A percentile compares a stretch with the other conserved stretches of the same genome.
phyloP scores from a whole-genome alignment of 2,797 vertebrate genomes.

The Meda fulgida region DNA sequence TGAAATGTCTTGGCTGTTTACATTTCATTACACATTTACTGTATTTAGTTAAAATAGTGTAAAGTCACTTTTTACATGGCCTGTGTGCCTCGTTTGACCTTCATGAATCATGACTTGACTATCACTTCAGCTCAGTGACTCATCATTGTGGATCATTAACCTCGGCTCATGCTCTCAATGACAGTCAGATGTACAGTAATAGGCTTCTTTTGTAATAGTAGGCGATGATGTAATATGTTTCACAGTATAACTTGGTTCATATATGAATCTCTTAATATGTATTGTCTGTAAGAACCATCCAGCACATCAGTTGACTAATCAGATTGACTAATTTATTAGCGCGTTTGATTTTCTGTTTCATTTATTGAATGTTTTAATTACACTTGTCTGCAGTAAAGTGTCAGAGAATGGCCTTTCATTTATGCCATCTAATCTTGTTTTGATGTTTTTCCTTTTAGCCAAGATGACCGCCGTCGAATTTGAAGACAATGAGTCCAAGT shows the following conservation, averaged over 20 bases:
- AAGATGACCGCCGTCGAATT: conserved; percentile 78
- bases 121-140: background rate
- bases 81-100: conserved; percentile 9
- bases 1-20: background rate
- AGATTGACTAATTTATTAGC: background rate
- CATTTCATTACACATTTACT: background rate
- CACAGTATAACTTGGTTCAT: background rate
- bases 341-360: background rate
- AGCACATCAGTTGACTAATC: background rate
- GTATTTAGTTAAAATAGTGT: too few relatives aligned
- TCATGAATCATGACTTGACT: background rate
- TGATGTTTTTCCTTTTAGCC: conserved; percentile 48
- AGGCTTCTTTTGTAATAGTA: background rate
- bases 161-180: too few relatives aligned
- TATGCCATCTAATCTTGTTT: background rate
- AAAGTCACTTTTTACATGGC: background rate
- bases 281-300: background rate
- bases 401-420: background rate
- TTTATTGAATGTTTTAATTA: background rate
- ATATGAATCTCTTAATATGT: background rate
- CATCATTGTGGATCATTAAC: background rate
- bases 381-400: too few relatives aligned
- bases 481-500: conserved; percentile 83
- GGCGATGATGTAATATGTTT: background rate
- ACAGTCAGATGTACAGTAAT: too few relatives aligned